Evolutionary conservation across 2,797 vertebrate species (phyloP).

Genomic region (Gouania willdenowi): DNA sequence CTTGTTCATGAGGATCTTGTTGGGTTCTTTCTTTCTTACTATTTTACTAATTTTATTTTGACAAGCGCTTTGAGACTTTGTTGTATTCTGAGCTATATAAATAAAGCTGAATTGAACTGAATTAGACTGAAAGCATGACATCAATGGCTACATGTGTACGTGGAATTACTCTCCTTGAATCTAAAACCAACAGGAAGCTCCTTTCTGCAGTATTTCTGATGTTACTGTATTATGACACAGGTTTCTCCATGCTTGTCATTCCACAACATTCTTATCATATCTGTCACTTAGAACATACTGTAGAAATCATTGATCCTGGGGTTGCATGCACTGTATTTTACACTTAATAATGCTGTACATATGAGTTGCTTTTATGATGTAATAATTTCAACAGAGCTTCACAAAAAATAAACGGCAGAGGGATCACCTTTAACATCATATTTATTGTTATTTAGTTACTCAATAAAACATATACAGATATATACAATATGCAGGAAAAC

Average conservation of each 20-base stretch:
- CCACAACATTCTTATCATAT: constrained; percentile 43
- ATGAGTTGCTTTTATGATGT: neutral
- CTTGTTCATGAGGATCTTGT: too few species aligned
- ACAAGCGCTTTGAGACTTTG: too few species aligned
- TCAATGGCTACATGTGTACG: too few species aligned
- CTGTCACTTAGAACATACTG: constrained; percentile 42
- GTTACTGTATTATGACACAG: constrained; percentile 17
- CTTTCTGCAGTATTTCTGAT: constrained; percentile 14
- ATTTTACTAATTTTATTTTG: too few species aligned
- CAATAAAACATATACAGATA: constrained; percentile 99
- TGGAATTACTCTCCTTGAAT: constrained; percentile 22
- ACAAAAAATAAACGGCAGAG: constrained; percentile 3
- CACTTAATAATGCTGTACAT: constrained; percentile 2
- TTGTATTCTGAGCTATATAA: too few species aligned
- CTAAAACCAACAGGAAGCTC: constrained; percentile 27
- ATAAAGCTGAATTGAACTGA: neutral
- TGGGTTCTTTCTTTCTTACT: too few species aligned
- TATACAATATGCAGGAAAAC: constrained; percentile 99
- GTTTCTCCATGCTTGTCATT: constrained; percentile 44
- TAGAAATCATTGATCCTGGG: constrained; percentile 21
- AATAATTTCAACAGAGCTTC: neutral
- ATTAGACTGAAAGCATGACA: constrained; percentile 13
- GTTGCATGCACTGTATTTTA: constrained; percentile 7
- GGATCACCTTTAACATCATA: constrained; percentile 95
- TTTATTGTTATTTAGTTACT: constrained; percentile 99